Evolutionary conservation across 2,888 invertebrate genomes (phyloP), one percentile per base, ranked within the genome.

Genomic region (Heliconius ethilla): DNA sequence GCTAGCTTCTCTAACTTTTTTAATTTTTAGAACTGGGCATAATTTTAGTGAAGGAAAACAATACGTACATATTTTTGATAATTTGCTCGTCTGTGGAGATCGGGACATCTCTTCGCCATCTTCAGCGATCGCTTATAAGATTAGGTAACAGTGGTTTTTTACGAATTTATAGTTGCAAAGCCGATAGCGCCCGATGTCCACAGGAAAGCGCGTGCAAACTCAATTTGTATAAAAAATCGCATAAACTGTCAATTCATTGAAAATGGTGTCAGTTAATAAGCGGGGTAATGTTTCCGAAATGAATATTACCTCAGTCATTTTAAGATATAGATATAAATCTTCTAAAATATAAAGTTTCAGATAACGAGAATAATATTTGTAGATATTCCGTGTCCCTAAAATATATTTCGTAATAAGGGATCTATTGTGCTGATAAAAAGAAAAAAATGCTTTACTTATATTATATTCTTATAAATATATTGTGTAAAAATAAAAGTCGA

Each of bases 381-480:
- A 92, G 90, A 88, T 89, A 90, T 84, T 87, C 87, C 88, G 91
- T 93, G 93, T 93, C 93, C 93, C 93, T 88, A 84, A 87, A 85
- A 84, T 82, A 84, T 83, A 85, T 82, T 82, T 81, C 83, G 82
- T 84, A 86, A 86, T 87, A 89, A 88, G 91, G 89, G 91, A 90
- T 92, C 91, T 90, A 90, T 91, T 93, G 92, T 94, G 93, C 92
- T 92, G 86, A 85, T 87, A 91, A 90, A 89, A 90, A 92, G 87
- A 27, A 63, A 62, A 91, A 93, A 94, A 94, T 94, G 94, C 94
- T 94, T 94, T 94, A 94, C 93, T 89, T 91, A 93, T 90, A 92
- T 86, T 94, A 92, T 94, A 94, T 94, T 94, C 94, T 94, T 94
- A 93, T 94, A 94, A 92, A 92, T 92, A 89, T 94, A 93, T 93